Conservation (phyloP, 2,113 vertebrate genomes). For the Rhea pennata region DNA sequence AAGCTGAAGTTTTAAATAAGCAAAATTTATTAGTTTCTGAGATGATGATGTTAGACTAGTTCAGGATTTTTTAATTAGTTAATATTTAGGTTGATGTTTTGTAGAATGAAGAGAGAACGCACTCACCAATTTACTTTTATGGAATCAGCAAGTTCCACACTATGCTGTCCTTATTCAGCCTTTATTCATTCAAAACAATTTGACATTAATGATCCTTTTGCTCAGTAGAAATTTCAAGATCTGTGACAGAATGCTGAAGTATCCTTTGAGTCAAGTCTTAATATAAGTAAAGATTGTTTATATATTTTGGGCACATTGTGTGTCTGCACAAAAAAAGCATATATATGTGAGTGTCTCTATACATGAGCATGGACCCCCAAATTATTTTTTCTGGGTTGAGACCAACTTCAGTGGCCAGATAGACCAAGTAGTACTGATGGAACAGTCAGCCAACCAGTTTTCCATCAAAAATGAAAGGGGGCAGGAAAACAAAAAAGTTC, state of each 20-base stretch:
- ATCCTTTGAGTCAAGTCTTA: rapidly evolving
- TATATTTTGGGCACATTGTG: neutral
- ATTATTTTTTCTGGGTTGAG: neutral
- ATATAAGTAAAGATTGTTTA: neutral
- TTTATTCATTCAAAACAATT: neutral
- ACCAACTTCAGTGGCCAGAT: neutral
- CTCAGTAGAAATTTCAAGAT: neutral
- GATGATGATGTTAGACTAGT: neutral
- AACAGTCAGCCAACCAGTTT: neutral
- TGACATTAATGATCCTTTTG: neutral
- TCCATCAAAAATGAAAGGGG: neutral
- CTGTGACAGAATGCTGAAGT: neutral
- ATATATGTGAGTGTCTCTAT: no score
- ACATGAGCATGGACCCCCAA: neutral
- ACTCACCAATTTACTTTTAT: neutral
- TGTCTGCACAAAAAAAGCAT: rapidly evolving
- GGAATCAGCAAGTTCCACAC: neutral
- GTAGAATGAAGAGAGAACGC: neutral
- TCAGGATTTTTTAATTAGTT: neutral
- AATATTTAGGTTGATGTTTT: neutral
- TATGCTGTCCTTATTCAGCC: neutral
- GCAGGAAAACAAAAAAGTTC: neutral
- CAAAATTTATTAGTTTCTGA: neutral
- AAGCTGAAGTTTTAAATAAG: neutral
- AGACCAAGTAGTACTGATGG: neutral